Conservation (phyloP, 2,113 vertebrate genomes). For the Rhinoptilus africanus region DNA sequence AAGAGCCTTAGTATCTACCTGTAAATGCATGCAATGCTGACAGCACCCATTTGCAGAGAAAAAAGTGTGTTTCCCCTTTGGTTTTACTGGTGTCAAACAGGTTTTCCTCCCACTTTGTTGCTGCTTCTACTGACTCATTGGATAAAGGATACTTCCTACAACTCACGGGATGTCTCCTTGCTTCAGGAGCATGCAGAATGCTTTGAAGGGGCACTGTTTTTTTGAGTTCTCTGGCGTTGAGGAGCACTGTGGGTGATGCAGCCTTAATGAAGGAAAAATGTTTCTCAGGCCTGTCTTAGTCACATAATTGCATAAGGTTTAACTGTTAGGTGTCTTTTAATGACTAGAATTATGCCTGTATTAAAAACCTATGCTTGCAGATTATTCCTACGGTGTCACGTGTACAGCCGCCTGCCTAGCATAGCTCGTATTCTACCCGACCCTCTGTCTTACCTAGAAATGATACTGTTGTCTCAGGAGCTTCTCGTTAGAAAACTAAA, state of each 20-base stretch:
- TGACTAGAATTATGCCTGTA: neutral
- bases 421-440: accelerated
- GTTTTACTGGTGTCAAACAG: neutral
- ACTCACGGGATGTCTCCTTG: neutral
- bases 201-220: neutral
- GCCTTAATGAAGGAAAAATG: neutral
- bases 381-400: neutral
- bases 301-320: neutral
- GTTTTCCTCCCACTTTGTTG: neutral
- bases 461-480: neutral
- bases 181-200: neutral
- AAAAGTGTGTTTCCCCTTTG: neutral
- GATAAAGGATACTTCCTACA: neutral
- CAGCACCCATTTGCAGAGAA: neutral
- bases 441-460: neutral
- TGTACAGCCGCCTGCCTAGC: neutral
- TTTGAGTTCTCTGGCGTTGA: neutral
- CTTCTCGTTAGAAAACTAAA: neutral
- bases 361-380: neutral
- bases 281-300: neutral
- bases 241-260: neutral
- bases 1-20: neutral
- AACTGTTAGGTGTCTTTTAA: neutral
- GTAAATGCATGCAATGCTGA: neutral
- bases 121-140: neutral